Base-by-base conservation (phyloP, 1,140 invertebrate species). In the Drosophila fuyamai region DNA sequence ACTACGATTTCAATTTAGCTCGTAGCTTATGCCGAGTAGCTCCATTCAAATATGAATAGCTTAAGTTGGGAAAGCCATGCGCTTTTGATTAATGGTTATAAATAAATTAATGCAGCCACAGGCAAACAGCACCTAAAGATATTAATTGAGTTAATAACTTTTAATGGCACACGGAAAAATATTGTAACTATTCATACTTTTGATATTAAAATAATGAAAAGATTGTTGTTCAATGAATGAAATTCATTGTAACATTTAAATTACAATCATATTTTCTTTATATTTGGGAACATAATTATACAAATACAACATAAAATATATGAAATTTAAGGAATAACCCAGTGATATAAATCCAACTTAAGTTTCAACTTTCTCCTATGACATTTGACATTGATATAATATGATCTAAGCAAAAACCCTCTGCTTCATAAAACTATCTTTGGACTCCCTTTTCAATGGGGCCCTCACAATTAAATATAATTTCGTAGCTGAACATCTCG, bases 51-150 rank as follows among this genome's bases (percentile, higher is more conserved):
- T 50, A 32, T 32, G n/a, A 50, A 10, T 16, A 38, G 32, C n/a
- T 57, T 13, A 13, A 38, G n/a, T 32, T 35, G 48, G 16, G 47
- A 12, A 32, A 14, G n/a, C 13, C 53, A 13, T 16, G 4, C 7
- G 46, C 47, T 53, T 36, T 18, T 62, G 36, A 62, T 62, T 62
- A 62, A 68, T 66, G 40, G 46, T 23, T 68, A 41, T 35, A 8
- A 66, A 62, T 32, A 41, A 56, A 62, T 53, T 10, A 14, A 36
- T 36, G 50, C 50, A 36, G 32, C 29, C n/a, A 4, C 32, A 18
- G 32, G 36, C 0, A 36, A 35, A 23, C 50, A 16, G 50, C 32
- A 36, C 9, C 50, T 32, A 50, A 32, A 16, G 8, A 53, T 53
- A 36, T 53, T 16, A 53, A 53, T 36, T 53, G 32, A 53, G 50